Evolutionary conservation across 2,113 vertebrate species (phyloP).

Genomic region (Scomber japonicus): DNA sequence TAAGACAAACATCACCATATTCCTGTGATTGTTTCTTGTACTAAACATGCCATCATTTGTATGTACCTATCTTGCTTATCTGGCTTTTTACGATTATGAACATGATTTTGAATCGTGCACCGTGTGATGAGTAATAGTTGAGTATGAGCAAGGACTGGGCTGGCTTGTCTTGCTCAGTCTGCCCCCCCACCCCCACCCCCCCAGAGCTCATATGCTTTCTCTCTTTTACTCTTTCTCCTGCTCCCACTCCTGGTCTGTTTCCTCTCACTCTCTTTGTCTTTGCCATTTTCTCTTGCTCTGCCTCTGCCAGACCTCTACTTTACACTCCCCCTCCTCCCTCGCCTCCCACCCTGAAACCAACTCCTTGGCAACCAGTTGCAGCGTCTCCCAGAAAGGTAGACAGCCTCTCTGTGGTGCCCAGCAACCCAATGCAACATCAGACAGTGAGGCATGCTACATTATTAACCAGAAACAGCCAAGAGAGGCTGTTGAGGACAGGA

Average conservation of each 20-base stretch:
- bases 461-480: conserved; percentile 79
- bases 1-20: conserved; percentile 62
- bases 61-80: conserved; percentile 54
- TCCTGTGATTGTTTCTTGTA: conserved; percentile 48
- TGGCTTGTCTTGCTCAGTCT: conserved; percentile 15
- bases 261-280: conserved; percentile 69
- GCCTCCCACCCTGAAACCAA: conserved; percentile 72
- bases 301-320: conserved; percentile 72
- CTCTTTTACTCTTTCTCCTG: conserved; percentile 31
- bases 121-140: conserved; percentile 29
- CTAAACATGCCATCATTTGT: conserved; percentile 35
- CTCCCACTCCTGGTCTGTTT: conserved; percentile 59
- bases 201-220: conserved; percentile 19
- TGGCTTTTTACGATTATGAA: conserved; percentile 36
- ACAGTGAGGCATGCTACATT: conserved; percentile 81
- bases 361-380: conserved; percentile 83
- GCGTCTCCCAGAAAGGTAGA: conserved; percentile 79
- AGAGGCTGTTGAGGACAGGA: conserved; percentile 62
- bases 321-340: conserved; percentile 67
- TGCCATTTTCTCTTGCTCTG: conserved; percentile 55
- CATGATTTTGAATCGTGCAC: conserved; percentile 25
- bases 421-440: conserved; percentile 79
- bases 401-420: conserved; percentile 75
- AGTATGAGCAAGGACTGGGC: conserved; percentile 11
- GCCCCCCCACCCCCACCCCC: neutral